Base-by-base conservation (phyloP, 2,888 invertebrate genomes). In the Bombyx huttoni region DNA sequence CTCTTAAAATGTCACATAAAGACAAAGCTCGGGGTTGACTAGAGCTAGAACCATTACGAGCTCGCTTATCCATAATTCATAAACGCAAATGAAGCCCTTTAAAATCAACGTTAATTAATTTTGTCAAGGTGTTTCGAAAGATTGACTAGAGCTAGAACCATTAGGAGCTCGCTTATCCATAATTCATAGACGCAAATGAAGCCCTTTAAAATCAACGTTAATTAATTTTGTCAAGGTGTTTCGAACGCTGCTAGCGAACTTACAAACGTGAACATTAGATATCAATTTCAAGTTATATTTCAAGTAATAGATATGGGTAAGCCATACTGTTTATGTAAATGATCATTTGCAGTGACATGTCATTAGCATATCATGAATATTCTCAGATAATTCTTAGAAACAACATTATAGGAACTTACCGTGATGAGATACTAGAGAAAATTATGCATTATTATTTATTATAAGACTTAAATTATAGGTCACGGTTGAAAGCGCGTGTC, bases 11-110 rank as follows among this genome's bases (percentile, higher is more conserved):
- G n/a, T n/a, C n/a, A n/a, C n/a, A n/a, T n/a, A n/a, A n/a, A n/a
- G n/a, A n/a, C n/a, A 1, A 12, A 40, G 12, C 12, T 12, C 2
- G 12, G 40, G 0, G 3, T 8, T 8, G 12, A 7, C 40, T 40
- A 8, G 12, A 40, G 40, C 40, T 58, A 53, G 54, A 57, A 57
- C 54, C 56, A 54, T 59, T 48, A n/a, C 47, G 40, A 45, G 47
- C 35, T 35, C 55, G 59, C 56, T 55, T 58, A 54, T 73, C 60
- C 62, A 69, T 71, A 62, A 73, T 73, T 72, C 65, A 70, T 68
- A 56, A 59, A 63, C 54, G 62, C 59, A 63, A 67, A 66, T 62
- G 49, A 50, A 48, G 35, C 49, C 24, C 40, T 48, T 46, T 13
- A 13, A 13, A 47, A 49, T 46, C 49, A 49, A 50, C 47, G 40